phyloP scores from a whole-genome alignment of 2,113 vertebrate species.

The Alexandromys fortis region DNA sequence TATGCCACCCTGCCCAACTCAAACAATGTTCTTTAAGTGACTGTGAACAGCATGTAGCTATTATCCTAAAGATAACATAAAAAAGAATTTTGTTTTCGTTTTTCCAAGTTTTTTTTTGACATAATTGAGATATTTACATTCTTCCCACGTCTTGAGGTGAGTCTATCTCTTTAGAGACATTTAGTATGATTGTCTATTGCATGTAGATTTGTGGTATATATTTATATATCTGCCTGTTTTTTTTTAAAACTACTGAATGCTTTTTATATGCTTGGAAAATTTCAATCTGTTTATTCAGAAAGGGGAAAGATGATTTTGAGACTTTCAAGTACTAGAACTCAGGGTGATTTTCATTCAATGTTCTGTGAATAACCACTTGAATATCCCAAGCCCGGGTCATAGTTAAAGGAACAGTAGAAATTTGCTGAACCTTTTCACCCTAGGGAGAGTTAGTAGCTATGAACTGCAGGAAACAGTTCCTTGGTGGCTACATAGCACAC shows the following conservation, averaged over 20 bases:
- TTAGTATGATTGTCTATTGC: neutral
- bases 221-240: neutral
- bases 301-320: neutral
- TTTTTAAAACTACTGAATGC: neutral
- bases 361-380: neutral
- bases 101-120: neutral
- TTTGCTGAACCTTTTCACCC: neutral
- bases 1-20: neutral
- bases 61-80: neutral
- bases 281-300: neutral
- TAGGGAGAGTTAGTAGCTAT: neutral
- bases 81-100: neutral
- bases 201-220: neutral
- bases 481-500: neutral
- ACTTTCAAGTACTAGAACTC: neutral
- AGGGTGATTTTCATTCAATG: neutral
- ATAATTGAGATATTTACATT: neutral
- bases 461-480: neutral
- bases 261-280: neutral
- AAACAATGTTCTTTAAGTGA: neutral
- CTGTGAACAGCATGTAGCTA: neutral
- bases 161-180: neutral
- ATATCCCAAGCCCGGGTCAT: neutral
- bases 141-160: neutral
- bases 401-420: neutral